A percentile compares a stretch with the other conserved stretches of the same genome.
These are phyloP conservation scores for Episyrphus balteatus DNA, from an alignment of 1,140 invertebrate genomes.

Conservation along the genomic window DNA sequence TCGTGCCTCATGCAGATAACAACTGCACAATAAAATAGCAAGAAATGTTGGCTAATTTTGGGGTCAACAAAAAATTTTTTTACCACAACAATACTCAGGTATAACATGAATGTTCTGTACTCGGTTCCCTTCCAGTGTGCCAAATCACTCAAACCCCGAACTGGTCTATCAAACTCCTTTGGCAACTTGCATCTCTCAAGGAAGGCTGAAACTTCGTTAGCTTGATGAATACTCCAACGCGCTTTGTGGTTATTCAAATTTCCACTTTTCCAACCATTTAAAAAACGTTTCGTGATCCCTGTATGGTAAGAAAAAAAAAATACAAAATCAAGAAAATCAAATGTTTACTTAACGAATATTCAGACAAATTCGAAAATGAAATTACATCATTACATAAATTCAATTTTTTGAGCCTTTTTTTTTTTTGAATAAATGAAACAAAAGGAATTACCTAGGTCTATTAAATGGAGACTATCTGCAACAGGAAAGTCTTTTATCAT, in stretches of 20 bases:
- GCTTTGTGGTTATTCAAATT: constrained; percentile 4
- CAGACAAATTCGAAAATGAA: too few species aligned
- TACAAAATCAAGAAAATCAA: constrained; percentile 14
- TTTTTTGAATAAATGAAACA: too few species aligned
- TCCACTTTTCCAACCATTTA: constrained; percentile 13
- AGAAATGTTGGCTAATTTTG: neutral
- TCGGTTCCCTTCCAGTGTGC: neutral
- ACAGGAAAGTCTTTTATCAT: constrained; percentile 19
- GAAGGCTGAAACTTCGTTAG: neutral
- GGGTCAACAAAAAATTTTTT: neutral
- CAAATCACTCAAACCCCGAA: neutral
- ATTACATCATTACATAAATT: too few species aligned
- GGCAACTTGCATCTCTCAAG: neutral
- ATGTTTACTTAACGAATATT: too few species aligned
- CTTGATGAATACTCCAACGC: neutral
- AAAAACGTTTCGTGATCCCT: constrained; percentile 18
- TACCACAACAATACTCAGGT: neutral
- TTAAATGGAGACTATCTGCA: constrained; percentile 15
- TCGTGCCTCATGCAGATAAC: neutral
- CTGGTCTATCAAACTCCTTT: neutral
- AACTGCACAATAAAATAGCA: neutral
- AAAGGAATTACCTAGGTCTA: constrained; percentile 17
- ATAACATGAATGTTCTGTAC: constrained; percentile 1
- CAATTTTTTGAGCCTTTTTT: too few species aligned
- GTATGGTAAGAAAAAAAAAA: too few species aligned